Conservation (phyloP, 1,140 invertebrate species). For the Zaprionus taronus region DNA sequence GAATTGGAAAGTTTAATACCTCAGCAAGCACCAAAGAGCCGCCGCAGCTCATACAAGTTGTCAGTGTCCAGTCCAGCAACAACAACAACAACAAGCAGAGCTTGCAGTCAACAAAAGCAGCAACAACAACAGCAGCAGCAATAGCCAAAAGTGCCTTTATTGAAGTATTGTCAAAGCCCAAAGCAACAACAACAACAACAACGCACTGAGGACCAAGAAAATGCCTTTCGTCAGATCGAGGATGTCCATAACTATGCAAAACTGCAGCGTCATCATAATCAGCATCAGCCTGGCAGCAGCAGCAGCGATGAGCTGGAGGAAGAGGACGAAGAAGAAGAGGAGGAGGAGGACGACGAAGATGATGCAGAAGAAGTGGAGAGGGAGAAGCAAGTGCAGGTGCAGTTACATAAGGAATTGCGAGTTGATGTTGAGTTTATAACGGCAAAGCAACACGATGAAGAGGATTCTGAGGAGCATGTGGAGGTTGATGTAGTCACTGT, state of each 20-base stretch:
- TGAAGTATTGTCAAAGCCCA: slow-evolving; percentile 41
- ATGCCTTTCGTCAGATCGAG: slow-evolving; percentile 82
- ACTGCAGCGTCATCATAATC: slow-evolving; percentile 53
- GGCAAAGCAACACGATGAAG: slow-evolving; percentile 11
- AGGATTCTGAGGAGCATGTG: slow-evolving; percentile 68
- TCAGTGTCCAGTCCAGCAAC: slow-evolving; percentile 24
- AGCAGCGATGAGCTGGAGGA: slow-evolving; percentile 57
- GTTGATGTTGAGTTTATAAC: slow-evolving; percentile 20
- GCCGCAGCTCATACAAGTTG: slow-evolving; percentile 39
- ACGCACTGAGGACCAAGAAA: slow-evolving; percentile 81
- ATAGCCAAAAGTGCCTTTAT: slow-evolving; percentile 64
- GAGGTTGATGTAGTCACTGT: slow-evolving; percentile 72
- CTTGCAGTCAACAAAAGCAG: slow-evolving; percentile 7
- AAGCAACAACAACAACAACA: slow-evolving; percentile 53
- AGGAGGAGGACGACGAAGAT: slow-evolving; percentile 41
- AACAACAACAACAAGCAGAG: slow-evolving; percentile 30
- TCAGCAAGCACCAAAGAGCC: slow-evolving; percentile 51
- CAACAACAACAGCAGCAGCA: slow-evolving; percentile 14
- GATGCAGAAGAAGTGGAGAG: slow-evolving; percentile 38
- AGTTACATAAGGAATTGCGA: slow-evolving; percentile 1
- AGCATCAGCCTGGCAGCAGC: slow-evolving; percentile 42
- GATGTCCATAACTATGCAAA: slow-evolving; percentile 84
- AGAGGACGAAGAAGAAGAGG: slow-evolving; percentile 49
- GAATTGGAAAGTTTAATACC: slow-evolving; percentile 37
- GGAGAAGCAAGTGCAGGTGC: slow-evolving; percentile 18